Evolutionary conservation across 2,797 vertebrate species (phyloP), one percentile per base, ranked within the genome.

Genomic region (Macropodus opercularis): DNA sequence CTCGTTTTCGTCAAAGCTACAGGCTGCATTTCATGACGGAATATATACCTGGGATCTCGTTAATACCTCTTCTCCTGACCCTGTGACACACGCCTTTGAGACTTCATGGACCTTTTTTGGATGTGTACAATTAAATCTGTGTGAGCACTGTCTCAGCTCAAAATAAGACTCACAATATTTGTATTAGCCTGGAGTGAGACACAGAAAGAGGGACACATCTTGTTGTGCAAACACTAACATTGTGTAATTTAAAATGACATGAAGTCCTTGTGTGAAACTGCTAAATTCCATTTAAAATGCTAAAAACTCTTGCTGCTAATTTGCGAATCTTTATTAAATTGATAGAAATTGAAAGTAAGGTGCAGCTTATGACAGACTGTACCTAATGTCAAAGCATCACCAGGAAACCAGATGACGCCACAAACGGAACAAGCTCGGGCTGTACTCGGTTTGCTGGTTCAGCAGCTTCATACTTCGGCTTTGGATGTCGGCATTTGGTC

Each of bases 11-110:
- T 63, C 67, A 75, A 63, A 63, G 79, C 73, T 75, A 53, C 62
- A 77, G 85, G 76, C 63, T 80, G 86, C 74, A 13, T 15, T 53
- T 80, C 51, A 41, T 85, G 84, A 88, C 79, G 84, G 89, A 90
- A 91, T 75, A 64, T 84, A 80, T 84, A 85, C 83, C 84, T 83
- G 83, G 69, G 59, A 72, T 70, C 56, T 50, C 43, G 35, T 63
- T 43, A 65, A 72, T 66, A 75, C 80, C 80, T 85, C 79, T 81
- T 90, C 79, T 89, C 90, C 90, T 79, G 24, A 70, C 58, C 27
- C 55, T 85, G 85, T 87, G 90, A 91, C 66, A 75, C 73, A 58
- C 69, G 51, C 78, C 79, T n/a, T n/a, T n/a, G 73, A 83, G 84
- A 86, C 77, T 83, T 79, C 26, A 55, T 29, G 56, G 75, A 76